phyloP scores from a whole-genome alignment of 2,888 invertebrate species.

The Drosophila acutilabella region DNA sequence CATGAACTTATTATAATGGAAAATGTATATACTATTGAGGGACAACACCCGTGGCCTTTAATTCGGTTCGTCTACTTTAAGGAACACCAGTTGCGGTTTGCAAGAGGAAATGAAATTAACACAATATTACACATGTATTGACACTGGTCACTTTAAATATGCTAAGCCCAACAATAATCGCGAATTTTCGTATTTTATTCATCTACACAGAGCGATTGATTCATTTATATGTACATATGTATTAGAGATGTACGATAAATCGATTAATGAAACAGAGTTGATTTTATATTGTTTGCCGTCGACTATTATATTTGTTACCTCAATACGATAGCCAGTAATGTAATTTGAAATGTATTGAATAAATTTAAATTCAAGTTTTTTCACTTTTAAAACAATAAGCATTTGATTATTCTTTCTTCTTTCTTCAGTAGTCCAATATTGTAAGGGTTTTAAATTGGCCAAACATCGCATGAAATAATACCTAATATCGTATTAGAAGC shows the following conservation, averaged over 20 bases:
- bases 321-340: no score
- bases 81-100: conserved; percentile 28
- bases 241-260: conserved; percentile 32
- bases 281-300: not conserved
- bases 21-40: conserved; percentile 55
- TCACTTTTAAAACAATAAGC: no score
- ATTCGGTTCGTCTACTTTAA: conserved; percentile 28
- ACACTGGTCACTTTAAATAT: conserved; percentile 15
- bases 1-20: conserved; percentile 50
- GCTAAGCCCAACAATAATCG: conserved; percentile 29
- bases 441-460: not conserved
- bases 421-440: no score
- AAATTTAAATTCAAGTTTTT: no score
- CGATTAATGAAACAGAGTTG: not conserved
- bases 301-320: not conserved
- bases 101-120: conserved; percentile 13
- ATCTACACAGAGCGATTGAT: conserved; percentile 51
- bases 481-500: not conserved
- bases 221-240: conserved; percentile 49
- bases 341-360: no score
- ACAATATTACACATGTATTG: conserved; percentile 39
- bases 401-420: not conserved
- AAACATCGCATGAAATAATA: not conserved
- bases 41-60: conserved; percentile 47
- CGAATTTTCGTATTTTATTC: conserved; percentile 47